Evolutionary conservation across 2,888 invertebrate genomes (phyloP), one percentile per base, ranked within the genome.

Genomic region (Lottia gigantea): DNA sequence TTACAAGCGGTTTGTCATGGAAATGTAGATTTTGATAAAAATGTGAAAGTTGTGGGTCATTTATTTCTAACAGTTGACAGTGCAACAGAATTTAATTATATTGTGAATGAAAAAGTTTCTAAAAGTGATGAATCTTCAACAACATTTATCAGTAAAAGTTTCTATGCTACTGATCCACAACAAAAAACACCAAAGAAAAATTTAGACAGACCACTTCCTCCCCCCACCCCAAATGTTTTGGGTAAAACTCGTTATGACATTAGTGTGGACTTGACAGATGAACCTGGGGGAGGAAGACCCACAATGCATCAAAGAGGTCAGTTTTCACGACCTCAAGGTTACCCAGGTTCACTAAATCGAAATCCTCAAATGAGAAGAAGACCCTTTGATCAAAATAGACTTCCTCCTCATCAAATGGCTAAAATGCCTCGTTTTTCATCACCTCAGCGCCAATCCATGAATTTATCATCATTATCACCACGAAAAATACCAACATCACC

Each of bases 101-200:
- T 55, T 23, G 19, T 55, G 0, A 55, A 55, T 55, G 55, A 55
- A 55, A 55, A 55, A 55, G 55, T 55, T 19, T 55, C 55, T 0
- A 55, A 55, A 55, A 55, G 55, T 55, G 55, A 55, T 14, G 55
- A 55, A 55, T 55, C 55, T 55, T 55, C 55, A 55, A 55, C 55
- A 19, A 55, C 55, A 55, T 55, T 55, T 55, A 55, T 55, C 55
- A 55, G 55, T 55, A 55, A 55, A 55, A 55, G 55, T 55, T 55
- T 55, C 15, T 55, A 55, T 55, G 55, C 55, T 1, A 55, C 55
- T 55, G 55, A 55, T 55, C 55, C 55, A 19, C 55, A 55, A 55
- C 55, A 55, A 55, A 55, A 55, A 55, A 55, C 55, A 55, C 55
- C 55, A 55, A 55, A 55, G 55, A 55, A 55, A 55, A 55, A 55